Evolutionary conservation across 2,113 vertebrate species (phyloP), one percentile per base, ranked within the genome.

Genomic region (Burhinus bistriatus): DNA sequence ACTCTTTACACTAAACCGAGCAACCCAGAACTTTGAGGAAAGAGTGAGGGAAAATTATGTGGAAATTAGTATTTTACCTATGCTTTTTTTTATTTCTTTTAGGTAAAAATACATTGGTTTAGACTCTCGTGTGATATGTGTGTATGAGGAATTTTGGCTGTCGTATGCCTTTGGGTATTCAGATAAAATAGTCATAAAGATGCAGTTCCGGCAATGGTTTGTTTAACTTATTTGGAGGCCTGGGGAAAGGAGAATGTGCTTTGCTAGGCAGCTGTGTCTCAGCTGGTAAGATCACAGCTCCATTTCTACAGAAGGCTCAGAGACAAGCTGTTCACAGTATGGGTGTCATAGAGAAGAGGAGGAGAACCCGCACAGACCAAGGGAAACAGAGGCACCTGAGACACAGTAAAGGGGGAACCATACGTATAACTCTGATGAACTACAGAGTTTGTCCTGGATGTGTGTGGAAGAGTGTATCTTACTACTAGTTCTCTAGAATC

Each of bases 311-410:
- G 12, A 62, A 69, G 34, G 1, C 9, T 49, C 20, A 84, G 21
- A 73, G 44, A 58, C 44, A 81, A 72, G 12, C 19, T 59, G 7
- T 42, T 45, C 42, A 12, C 30, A 68, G 45, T 45, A 36, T 11
- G 12, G 2, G 2, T 66, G 9, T 26, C 0, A 0, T 4, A 59
- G 40, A 2, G 6, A 64, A 34, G 22, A 70, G n/a, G 23, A 77
- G 15, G 12, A 73, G 27, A 89, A 65, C 3, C 12, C 55, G 15
- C 22, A 45, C 22, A 76, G n/a, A 40, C 26, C 14, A 52, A 17
- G 10, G 34, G 49, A 83, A 86, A 80, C 2, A 45, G 29, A 15
- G n/a, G 14, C 40, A 52, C 2, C 9, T 5, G 4, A 59, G 72
- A 42, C 9, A 36, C 16, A 21, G 19, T 22, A 17, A 65, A 73